Conservation (phyloP, 1,140 invertebrate species). For the Halictus rubicundus region DNA sequence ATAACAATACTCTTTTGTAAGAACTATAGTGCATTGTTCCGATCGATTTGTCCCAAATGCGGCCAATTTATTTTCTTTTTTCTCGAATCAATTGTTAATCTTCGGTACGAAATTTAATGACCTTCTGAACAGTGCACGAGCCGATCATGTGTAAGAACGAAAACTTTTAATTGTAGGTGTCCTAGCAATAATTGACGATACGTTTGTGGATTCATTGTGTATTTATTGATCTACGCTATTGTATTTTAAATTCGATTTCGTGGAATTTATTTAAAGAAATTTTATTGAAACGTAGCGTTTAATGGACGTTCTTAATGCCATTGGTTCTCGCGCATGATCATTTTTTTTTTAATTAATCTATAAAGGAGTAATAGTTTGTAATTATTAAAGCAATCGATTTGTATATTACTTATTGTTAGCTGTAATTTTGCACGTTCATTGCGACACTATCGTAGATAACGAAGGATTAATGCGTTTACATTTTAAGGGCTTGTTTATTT, state of each 20-base stretch:
- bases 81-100: too few relatives aligned
- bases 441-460: constrained; percentile 7
- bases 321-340: constrained; percentile 4
- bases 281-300: too few relatives aligned
- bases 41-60: too few relatives aligned
- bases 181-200: neutral
- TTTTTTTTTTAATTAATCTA: neutral
- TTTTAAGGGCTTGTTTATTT: neutral
- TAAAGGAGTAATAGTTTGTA: constrained; percentile 2
- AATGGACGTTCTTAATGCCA: constrained; percentile 19
- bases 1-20: neutral
- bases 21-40: too few relatives aligned
- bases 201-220: neutral
- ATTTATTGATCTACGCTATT: too few relatives aligned
- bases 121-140: too few relatives aligned
- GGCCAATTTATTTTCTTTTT: too few relatives aligned
- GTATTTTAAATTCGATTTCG: too few relatives aligned
- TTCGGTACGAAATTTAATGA: too few relatives aligned
- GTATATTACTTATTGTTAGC: constrained; percentile 19
- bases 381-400: constrained; percentile 11
- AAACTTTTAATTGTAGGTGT: neutral
- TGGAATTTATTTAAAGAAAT: too few relatives aligned
- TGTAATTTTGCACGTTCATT: neutral
- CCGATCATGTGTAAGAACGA: neutral
- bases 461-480: neutral